Conservation (phyloP, 1,140 invertebrate species). For the Hetaerina americana region DNA sequence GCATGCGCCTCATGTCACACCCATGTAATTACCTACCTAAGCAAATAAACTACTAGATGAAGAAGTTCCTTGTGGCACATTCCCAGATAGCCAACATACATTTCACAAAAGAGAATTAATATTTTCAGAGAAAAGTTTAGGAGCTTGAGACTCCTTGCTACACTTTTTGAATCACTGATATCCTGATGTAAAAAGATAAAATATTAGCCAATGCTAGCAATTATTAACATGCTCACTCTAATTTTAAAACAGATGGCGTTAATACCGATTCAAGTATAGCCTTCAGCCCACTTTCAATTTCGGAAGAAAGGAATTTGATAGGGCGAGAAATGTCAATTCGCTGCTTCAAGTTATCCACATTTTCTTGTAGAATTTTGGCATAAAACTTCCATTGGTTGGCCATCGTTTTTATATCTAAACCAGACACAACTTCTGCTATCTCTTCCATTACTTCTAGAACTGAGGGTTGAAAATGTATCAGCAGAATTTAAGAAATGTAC, state of each 20-base stretch:
- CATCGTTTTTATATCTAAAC: slow-evolving; percentile 12
- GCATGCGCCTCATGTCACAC: too few relatives aligned
- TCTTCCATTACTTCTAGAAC: slow-evolving; percentile 5
- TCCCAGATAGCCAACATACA: slow-evolving; percentile 4
- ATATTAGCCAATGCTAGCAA: too few relatives aligned
- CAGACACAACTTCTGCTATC: slow-evolving; percentile 4
- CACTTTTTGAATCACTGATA: neutral
- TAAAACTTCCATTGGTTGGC: slow-evolving; percentile 11
- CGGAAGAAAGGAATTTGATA: slow-evolving; percentile 4
- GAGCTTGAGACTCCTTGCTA: slow-evolving; percentile 4
- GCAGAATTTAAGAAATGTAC: too few relatives aligned
- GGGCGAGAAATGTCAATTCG: slow-evolving; percentile 8
- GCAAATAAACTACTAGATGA: neutral
- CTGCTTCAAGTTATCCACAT: slow-evolving; percentile 10
- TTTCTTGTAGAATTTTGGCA: slow-evolving; percentile 1
- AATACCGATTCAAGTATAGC: slow-evolving; percentile 4
- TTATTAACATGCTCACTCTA: too few relatives aligned
- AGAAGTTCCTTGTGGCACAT: slow-evolving; percentile 7
- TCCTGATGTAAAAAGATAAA: too few relatives aligned
- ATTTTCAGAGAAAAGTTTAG: slow-evolving; percentile 7
- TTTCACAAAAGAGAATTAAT: slow-evolving; percentile 7
- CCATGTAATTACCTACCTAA: neutral
- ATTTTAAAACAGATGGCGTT: too few relatives aligned
- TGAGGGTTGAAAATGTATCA: neutral
- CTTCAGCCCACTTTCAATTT: neutral